These are phyloP conservation scores for Bos indicus DNA, from an alignment of 2,113 vertebrate genomes.

Conservation along the genomic window DNA sequence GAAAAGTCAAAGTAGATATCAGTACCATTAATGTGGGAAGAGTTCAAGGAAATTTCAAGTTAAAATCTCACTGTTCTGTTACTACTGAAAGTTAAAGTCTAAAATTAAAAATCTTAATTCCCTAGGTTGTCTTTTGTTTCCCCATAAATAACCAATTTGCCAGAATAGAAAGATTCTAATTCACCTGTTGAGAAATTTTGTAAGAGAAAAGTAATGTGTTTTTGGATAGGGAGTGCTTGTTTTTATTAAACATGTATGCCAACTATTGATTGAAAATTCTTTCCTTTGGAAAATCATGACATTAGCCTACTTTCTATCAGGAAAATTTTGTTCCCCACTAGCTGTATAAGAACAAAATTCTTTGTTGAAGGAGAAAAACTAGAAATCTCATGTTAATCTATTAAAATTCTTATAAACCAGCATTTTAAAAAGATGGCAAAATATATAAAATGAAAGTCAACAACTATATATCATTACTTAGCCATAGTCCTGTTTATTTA, in stretches of 20 bases:
- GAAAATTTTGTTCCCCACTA: background rate
- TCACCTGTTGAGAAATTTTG: background rate
- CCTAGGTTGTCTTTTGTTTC: background rate
- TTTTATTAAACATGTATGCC: background rate
- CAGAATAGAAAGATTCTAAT: background rate
- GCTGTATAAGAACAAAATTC: background rate
- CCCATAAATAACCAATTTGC: background rate
- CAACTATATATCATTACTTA: background rate
- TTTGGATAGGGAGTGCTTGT: background rate
- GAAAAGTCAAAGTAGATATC: background rate
- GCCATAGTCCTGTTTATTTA: background rate
- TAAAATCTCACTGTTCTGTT: background rate
- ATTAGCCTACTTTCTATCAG: background rate
- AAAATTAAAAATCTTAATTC: constrained; percentile 13
- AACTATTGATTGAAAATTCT: background rate
- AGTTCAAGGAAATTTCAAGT: background rate
- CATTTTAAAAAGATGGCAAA: background rate
- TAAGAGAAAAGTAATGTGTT: background rate
- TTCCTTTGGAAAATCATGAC: background rate
- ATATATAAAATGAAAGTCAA: background rate
- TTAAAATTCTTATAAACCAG: background rate
- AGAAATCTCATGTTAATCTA: background rate
- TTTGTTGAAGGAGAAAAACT: background rate
- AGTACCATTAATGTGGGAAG: background rate
- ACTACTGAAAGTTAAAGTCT: background rate